These are phyloP conservation scores for Gallinago undulata DNA, from an alignment of 2,113 vertebrate genomes.

Conservation along the genomic window DNA sequence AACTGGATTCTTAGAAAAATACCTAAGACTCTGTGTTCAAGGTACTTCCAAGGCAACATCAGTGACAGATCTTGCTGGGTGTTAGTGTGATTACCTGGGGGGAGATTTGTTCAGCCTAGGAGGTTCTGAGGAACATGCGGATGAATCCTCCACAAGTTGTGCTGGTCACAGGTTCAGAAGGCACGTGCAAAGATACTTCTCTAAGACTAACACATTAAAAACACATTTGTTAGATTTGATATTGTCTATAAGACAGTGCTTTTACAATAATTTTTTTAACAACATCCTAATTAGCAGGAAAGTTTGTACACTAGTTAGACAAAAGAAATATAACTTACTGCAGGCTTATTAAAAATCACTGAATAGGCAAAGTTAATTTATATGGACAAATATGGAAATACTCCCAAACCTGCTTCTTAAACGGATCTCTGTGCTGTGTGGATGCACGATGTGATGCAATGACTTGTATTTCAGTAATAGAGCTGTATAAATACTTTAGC, in stretches of 20 bases:
- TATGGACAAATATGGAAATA: neutral
- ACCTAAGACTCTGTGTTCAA: neutral
- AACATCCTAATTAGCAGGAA: neutral
- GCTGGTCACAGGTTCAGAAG: neutral
- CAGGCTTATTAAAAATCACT: neutral
- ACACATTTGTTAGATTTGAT: neutral
- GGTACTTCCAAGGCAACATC: neutral
- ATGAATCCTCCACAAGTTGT: neutral
- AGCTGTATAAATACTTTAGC: neutral
- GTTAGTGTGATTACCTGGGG: neutral
- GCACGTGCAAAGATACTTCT: neutral
- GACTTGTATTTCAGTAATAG: neutral
- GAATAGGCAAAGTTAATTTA: neutral
- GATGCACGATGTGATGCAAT: neutral
- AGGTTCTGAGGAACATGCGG: neutral
- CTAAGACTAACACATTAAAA: neutral
- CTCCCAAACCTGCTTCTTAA: neutral
- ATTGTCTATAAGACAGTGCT: neutral
- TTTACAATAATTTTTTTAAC: neutral
- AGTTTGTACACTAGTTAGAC: neutral
- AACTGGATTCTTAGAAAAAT: neutral
- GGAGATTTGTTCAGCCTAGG: neutral
- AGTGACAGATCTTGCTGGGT: neutral
- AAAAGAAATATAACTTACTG: neutral
- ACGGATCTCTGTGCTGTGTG: neutral